These are phyloP conservation scores for Digitonthophagus gazella DNA, from an alignment of 2,888 invertebrate genomes.

Conservation along the genomic window DNA sequence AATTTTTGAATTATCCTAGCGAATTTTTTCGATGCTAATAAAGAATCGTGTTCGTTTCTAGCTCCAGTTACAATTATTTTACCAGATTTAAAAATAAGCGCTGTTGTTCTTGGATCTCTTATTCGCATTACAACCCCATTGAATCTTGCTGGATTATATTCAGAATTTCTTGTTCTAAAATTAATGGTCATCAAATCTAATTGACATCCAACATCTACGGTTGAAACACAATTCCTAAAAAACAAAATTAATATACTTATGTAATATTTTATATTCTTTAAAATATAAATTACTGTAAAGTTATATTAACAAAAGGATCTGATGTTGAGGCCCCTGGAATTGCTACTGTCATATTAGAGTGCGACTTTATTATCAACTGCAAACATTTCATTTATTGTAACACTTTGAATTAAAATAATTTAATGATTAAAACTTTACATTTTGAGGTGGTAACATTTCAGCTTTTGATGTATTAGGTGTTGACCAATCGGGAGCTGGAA, in stretches of 20 bases:
- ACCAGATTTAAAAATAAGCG: conserved; percentile 75
- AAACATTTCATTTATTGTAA: neutral
- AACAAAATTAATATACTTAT: neutral
- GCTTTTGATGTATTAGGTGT: conserved; percentile 22
- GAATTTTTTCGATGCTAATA: conserved; percentile 76
- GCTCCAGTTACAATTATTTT: conserved; percentile 83
- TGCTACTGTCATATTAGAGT: conserved; percentile 40
- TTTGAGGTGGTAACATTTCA: conserved; percentile 9
- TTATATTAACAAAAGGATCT: conserved; percentile 59
- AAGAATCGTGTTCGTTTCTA: conserved; percentile 73
- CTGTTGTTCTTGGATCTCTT: conserved; percentile 72
- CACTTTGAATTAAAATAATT: neutral
- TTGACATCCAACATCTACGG: conserved; percentile 71
- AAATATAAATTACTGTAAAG: conserved; percentile 44
- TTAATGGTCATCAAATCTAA: conserved; percentile 73
- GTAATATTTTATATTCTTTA: conserved; percentile 11
- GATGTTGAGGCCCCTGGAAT: conserved; percentile 45
- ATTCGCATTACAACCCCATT: conserved; percentile 83
- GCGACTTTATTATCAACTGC: conserved; percentile 9
- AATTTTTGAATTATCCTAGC: conserved; percentile 80
- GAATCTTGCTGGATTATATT: conserved; percentile 79
- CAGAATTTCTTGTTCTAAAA: conserved; percentile 76
- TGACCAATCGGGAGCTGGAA: conserved; percentile 50
- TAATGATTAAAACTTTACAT: conserved; percentile 14
- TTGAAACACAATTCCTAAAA: conserved; percentile 78